Evolutionary conservation across 1,140 invertebrate genomes (phyloP), one percentile per base, ranked within the genome.

Genomic region (Conus betulinus): DNA sequence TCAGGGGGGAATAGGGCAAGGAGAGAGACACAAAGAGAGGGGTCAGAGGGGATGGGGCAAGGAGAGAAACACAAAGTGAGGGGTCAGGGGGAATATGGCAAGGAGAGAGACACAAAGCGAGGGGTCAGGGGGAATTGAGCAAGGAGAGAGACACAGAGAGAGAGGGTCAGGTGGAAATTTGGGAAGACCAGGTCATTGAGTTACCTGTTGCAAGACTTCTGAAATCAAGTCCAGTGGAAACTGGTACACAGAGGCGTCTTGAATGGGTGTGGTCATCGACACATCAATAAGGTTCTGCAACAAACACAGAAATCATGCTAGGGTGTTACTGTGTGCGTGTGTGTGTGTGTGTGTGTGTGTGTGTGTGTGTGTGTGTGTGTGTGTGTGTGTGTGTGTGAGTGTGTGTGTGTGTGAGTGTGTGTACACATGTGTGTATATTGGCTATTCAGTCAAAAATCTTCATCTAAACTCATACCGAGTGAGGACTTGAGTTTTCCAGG

Each of bases 261-360:
- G 97, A 27, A 98, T 96, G 1, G 97, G 97, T 3, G 97, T 98
- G 89, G 96, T 96, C 90, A 97, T 96, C 0, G 97, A 97, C 89
- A 97, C 97, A 90, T 98, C 97, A 71, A 98, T 97, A 96, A 98
- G 96, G 92, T 96, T 97, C 97, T 97, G 95, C 17, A 39, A 96
- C 23, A 84, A 11, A 71, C 17, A n/a, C 15, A 71, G 13, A 71
- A 71, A 71, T 17, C 20, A 71, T 71, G 15, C 57, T 60, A 60
- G 15, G 15, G 15, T 60, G 57, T 15, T 60, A 11, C 15, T 60
- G 1, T 60, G 8, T 60, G 57, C 4, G 57, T 60, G 57, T 60
- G 57, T 60, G 57, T 60, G 57, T 60, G 57, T 60, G 67, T 71
- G 67, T 71, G 67, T 71, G 67, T 71, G 67, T 71, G 67, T 71